phyloP scores from a whole-genome alignment of 2,888 invertebrate species.

The Eumerus sabulonum region DNA sequence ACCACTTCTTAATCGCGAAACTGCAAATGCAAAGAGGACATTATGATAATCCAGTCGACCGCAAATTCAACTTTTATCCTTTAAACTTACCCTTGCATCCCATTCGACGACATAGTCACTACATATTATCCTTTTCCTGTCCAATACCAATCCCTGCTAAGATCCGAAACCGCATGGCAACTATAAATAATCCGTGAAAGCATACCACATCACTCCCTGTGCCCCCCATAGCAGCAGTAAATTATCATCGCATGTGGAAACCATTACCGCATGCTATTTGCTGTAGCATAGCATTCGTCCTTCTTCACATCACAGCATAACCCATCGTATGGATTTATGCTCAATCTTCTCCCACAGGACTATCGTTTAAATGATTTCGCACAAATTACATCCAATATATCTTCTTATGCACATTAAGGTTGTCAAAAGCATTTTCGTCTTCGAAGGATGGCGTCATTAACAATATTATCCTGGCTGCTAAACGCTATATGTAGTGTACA shows the following conservation, averaged over 20 bases:
- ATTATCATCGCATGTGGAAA: slow-evolving; percentile 42
- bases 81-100: too few species aligned
- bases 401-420: slow-evolving; percentile 48
- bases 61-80: too few species aligned
- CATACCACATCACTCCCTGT: slow-evolving; percentile 36
- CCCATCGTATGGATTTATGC: neutral
- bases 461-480: slow-evolving; percentile 40
- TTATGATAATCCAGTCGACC: too few species aligned
- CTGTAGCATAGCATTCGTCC: neutral
- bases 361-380: slow-evolving; percentile 29
- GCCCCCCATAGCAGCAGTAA: slow-evolving; percentile 46
- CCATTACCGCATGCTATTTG: slow-evolving; percentile 52
- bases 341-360: neutral
- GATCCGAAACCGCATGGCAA: slow-evolving; percentile 26
- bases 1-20: too few species aligned
- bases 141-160: too few species aligned
- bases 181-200: slow-evolving; percentile 30
- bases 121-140: too few species aligned
- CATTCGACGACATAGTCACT: too few species aligned
- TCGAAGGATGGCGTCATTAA: slow-evolving; percentile 54
- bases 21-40: too few species aligned
- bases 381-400: slow-evolving; percentile 57
- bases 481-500: slow-evolving; percentile 17
- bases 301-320: neutral
- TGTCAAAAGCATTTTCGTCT: slow-evolving; percentile 57